These are phyloP conservation scores for Diadumene lineata DNA, from an alignment of 92 coral and sea anemone genomes.

Conservation along the genomic window DNA sequence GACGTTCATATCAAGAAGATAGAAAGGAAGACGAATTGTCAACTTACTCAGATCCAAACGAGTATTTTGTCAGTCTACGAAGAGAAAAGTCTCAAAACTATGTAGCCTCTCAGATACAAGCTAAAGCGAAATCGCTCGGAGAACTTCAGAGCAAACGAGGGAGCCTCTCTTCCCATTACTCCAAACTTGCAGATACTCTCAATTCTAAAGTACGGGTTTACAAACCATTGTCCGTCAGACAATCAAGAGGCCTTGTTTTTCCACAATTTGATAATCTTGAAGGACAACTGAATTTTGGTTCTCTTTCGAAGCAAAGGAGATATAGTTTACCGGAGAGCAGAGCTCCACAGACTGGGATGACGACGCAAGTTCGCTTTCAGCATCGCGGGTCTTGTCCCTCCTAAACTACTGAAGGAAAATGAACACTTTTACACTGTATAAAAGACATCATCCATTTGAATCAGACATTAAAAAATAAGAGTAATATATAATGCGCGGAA, in stretches of 20 bases:
- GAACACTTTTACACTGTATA: not conserved
- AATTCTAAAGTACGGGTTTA: not conserved
- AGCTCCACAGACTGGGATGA: not conserved
- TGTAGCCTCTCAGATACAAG: not conserved
- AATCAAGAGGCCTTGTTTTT: not conserved
- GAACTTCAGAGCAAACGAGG: not conserved
- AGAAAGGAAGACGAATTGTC: not conserved
- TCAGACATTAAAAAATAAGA: too few relatives aligned
- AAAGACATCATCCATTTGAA: not conserved
- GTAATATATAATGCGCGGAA: too few relatives aligned
- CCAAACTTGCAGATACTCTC: not conserved
- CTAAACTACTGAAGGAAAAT: not conserved
- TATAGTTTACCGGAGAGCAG: not conserved
- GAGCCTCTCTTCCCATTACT: not conserved
- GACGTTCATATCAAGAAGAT: not conserved
- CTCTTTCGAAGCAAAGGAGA: slow-evolving; percentile 9
- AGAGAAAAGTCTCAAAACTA: not conserved
- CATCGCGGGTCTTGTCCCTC: slow-evolving; percentile 7
- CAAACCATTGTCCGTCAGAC: not conserved
- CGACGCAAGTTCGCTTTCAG: not conserved
- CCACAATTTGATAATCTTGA: not conserved
- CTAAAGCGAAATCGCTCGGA: not conserved
- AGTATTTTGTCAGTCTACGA: not conserved
- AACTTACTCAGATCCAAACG: not conserved
- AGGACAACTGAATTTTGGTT: not conserved